A percentile compares a stretch with the other conserved stretches of the same genome.
phyloP scores from a whole-genome alignment of 2,888 invertebrate species.

The Conops quadrifasciatus region DNA sequence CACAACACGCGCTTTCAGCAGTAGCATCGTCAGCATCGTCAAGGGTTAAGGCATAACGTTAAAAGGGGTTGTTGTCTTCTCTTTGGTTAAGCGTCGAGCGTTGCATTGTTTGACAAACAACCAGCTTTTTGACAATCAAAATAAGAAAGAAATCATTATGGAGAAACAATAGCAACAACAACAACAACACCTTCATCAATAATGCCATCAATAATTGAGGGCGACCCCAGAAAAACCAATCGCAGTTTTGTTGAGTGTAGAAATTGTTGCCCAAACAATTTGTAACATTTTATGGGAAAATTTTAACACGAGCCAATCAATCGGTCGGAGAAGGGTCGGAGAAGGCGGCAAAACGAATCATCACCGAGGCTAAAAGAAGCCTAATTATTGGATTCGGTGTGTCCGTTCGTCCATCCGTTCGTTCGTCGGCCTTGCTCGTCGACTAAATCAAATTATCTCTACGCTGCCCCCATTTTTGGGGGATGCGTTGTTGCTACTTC shows the following conservation, averaged over 20 bases:
- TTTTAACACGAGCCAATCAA: neutral
- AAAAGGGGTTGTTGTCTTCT: too few relatives aligned
- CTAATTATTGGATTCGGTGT: neutral
- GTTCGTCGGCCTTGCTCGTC: neutral
- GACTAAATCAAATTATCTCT: too few relatives aligned
- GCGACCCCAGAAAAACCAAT: conserved; percentile 47
- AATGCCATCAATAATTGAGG: conserved; percentile 4
- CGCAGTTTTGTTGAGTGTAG: conserved; percentile 39
- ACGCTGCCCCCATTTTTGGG: too few relatives aligned
- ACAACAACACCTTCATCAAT: neutral
- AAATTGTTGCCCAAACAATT: conserved; percentile 23
- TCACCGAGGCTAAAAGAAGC: neutral
- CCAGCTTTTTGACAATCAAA: too few relatives aligned
- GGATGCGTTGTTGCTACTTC: too few relatives aligned
- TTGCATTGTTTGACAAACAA: too few relatives aligned
- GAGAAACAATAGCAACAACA: neutral
- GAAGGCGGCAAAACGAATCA: neutral
- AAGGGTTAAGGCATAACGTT: too few relatives aligned
- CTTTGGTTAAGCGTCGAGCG: too few relatives aligned
- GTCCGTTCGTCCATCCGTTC: neutral
- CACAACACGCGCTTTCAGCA: too few relatives aligned
- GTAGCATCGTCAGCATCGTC: too few relatives aligned
- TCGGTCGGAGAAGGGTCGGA: neutral
- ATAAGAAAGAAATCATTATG: neutral
- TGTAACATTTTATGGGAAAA: conserved; percentile 25